Conservation (phyloP, 2,888 invertebrate genomes). For the Drosophila kanekoi region DNA sequence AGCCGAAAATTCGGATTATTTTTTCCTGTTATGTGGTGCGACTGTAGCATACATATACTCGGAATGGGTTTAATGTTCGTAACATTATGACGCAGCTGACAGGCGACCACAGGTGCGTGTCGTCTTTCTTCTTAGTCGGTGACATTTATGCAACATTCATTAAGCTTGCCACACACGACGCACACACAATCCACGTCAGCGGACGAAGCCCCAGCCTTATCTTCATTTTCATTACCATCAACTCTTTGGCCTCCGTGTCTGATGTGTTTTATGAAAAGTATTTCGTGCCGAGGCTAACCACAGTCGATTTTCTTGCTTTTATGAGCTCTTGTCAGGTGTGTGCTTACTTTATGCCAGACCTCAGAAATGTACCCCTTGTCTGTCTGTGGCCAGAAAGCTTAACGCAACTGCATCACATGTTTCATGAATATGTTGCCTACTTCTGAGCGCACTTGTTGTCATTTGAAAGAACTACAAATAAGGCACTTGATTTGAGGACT, state of each 20-base stretch:
- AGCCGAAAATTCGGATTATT: slow-evolving; percentile 39
- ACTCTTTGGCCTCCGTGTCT: neutral
- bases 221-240: slow-evolving; percentile 14
- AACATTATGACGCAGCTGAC: slow-evolving; percentile 19
- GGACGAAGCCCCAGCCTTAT: slow-evolving; percentile 2
- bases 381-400: neutral
- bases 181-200: neutral
- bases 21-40: slow-evolving; percentile 20
- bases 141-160: slow-evolving; percentile 71
- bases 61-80: slow-evolving; percentile 19
- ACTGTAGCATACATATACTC: neutral
- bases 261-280: slow-evolving; percentile 8
- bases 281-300: slow-evolving; percentile 17
- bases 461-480: slow-evolving; percentile 2
- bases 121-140: slow-evolving; percentile 37
- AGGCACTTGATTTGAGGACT: neutral
- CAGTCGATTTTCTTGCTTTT: slow-evolving; percentile 5
- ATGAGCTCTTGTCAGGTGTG: neutral
- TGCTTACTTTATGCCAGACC: slow-evolving; percentile 15
- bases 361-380: neutral
- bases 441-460: slow-evolving; percentile 43
- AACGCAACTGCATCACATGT: neutral
- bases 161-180: slow-evolving; percentile 45
- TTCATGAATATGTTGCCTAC: slow-evolving; percentile 25
- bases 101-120: slow-evolving; percentile 51